Evolutionary conservation across 2,888 invertebrate species (phyloP).

Genomic region (Lysandra bellargus): DNA sequence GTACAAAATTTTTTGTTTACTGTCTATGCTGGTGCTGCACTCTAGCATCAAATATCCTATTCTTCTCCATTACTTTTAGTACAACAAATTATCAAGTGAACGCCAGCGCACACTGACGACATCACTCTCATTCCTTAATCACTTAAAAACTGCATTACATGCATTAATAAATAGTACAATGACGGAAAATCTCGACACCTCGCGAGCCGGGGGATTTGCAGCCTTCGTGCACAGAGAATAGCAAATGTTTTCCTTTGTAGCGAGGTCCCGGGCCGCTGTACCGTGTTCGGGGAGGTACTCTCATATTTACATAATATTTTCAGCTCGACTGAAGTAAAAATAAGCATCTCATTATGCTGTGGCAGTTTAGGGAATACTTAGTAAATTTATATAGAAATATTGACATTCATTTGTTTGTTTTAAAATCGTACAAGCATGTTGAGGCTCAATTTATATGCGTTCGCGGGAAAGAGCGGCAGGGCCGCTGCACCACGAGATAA

Average conservation of each 20-base stretch:
- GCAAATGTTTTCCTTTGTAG: conserved; percentile 22
- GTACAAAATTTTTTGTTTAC: no score
- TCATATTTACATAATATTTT: conserved; percentile 22
- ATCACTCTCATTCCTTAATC: conserved; percentile 1
- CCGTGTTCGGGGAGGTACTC: neutral
- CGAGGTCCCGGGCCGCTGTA: neutral
- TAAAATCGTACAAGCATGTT: no score
- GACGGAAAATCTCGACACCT: conserved; percentile 8
- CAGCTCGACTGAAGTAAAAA: neutral
- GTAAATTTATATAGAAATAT: neutral
- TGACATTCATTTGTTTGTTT: no score
- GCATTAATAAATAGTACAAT: conserved; percentile 21
- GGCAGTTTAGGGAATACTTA: neutral
- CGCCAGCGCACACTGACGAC: neutral
- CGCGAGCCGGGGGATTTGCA: neutral
- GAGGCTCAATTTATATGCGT: no score
- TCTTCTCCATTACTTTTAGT: neutral
- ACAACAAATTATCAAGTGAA: neutral
- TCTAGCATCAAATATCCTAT: no score
- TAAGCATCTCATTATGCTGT: conserved; percentile 1
- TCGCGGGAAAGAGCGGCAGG: no score
- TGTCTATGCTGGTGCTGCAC: no score
- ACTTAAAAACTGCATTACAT: conserved; percentile 20
- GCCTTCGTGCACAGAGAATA: neutral
- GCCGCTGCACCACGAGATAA: no score